Evolutionary conservation across 2,888 invertebrate genomes (phyloP).

Genomic region (Dermolepida albohirtum): DNA sequence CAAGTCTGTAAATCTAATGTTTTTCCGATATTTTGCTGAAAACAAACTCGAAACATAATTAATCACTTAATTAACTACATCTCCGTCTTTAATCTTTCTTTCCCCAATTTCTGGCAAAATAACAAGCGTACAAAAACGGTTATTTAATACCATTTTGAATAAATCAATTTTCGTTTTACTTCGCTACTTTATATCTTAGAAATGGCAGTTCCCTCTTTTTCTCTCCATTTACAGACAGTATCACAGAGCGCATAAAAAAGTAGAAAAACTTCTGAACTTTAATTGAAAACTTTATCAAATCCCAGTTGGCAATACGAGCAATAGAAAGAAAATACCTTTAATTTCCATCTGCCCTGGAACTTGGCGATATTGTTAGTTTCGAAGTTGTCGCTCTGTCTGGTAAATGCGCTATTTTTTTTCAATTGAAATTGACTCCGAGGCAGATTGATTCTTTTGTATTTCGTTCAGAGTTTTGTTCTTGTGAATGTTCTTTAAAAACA

Average conservation of each 20-base stretch:
- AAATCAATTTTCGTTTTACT: too few relatives aligned
- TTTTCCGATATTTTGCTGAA: constrained; percentile 1
- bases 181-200: too few relatives aligned
- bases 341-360: constrained; percentile 13
- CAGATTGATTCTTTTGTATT: too few relatives aligned
- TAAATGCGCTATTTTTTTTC: constrained; percentile 1
- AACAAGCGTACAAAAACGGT: too few relatives aligned
- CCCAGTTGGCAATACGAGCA: background rate
- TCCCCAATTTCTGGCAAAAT: too few relatives aligned
- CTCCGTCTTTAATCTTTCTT: background rate
- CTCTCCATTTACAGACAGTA: background rate
- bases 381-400: constrained; percentile 14
- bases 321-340: constrained; percentile 18
- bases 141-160: too few relatives aligned
- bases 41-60: constrained; percentile 20
- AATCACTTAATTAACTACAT: constrained; percentile 21
- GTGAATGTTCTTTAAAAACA: too few relatives aligned
- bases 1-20: background rate
- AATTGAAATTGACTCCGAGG: too few relatives aligned
- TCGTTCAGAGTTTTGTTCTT: too few relatives aligned
- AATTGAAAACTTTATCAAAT: constrained; percentile 16
- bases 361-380: constrained; percentile 18
- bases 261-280: constrained; percentile 14
- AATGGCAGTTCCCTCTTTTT: too few relatives aligned
- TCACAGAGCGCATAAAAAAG: constrained; percentile 2